Evolutionary conservation across 2,797 vertebrate species (phyloP).

Genomic region (Silurus lanzhouensis): DNA sequence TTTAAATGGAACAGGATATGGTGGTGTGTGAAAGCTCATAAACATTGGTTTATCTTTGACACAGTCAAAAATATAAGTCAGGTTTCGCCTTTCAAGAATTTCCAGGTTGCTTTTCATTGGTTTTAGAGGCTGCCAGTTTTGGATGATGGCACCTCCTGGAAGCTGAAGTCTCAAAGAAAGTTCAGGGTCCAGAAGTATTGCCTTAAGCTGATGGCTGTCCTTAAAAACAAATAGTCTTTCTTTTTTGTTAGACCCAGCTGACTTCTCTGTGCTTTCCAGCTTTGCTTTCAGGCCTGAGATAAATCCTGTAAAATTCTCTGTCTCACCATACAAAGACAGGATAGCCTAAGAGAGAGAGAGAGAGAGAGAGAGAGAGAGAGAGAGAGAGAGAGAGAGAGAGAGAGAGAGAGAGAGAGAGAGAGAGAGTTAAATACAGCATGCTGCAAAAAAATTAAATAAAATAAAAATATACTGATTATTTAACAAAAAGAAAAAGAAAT

Average conservation of each 20-base stretch:
- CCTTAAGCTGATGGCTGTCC: conserved; percentile 43
- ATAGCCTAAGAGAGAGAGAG: conserved; percentile 40
- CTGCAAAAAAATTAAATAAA: background rate
- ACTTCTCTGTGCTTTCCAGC: conserved; percentile 29
- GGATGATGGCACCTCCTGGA: conserved; percentile 55
- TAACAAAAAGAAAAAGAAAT: background rate
- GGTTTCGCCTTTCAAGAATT: conserved; percentile 48
- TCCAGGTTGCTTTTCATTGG: conserved; percentile 58
- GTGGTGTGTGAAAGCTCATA: conserved; percentile 54
- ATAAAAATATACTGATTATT: background rate
- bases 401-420: no score
- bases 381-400: background rate
- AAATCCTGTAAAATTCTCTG: conserved; percentile 46
- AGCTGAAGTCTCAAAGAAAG: conserved; percentile 52
- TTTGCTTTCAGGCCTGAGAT: conserved; percentile 52
- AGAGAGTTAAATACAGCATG: conserved; percentile 6
- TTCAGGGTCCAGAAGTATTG: conserved; percentile 54
- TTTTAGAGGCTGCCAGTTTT: conserved; percentile 60
- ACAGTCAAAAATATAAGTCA: conserved; percentile 55
- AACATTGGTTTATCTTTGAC: conserved; percentile 43
- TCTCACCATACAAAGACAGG: conserved; percentile 46
- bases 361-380: background rate
- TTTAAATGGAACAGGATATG: conserved; percentile 53
- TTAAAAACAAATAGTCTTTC: conserved; percentile 33
- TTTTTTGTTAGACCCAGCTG: conserved; percentile 7